phyloP scores from a whole-genome alignment of 1,140 invertebrate species.

The Bursaphelenchus mucronatus region DNA sequence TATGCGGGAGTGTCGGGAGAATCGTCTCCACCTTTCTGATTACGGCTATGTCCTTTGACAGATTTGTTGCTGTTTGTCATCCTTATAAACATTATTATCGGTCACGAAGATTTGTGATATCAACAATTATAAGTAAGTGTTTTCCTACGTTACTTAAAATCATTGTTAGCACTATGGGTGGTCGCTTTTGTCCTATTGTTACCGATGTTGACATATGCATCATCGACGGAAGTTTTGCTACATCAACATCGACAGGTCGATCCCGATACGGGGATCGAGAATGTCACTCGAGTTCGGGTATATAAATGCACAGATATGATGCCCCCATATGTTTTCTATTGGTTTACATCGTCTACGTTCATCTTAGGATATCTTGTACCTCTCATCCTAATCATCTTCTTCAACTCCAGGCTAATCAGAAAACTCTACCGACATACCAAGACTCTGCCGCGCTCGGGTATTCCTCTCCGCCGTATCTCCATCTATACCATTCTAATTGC shows the following conservation, averaged over 20 bases:
- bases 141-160: constrained; percentile 7
- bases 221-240: constrained; percentile 53
- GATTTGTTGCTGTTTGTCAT: constrained; percentile 64
- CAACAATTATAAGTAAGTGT: constrained; percentile 27
- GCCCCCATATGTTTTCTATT: constrained; percentile 54
- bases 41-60: constrained; percentile 64
- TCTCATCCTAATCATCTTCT: constrained; percentile 51
- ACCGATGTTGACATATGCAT: constrained; percentile 58
- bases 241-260: constrained; percentile 48
- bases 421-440: constrained; percentile 54
- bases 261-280: constrained; percentile 16
- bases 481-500: constrained; percentile 56
- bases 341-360: constrained; percentile 54
- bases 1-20: constrained; percentile 55
- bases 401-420: constrained; percentile 52
- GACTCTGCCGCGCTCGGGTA: constrained; percentile 41
- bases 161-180: constrained; percentile 42
- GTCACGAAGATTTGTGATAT: constrained; percentile 34
- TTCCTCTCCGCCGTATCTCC: constrained; percentile 52
- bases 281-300: constrained; percentile 56
- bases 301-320: constrained; percentile 59
- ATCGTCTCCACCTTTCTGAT: constrained; percentile 63
- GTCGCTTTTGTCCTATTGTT: constrained; percentile 56
- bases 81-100: constrained; percentile 58
- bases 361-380: constrained; percentile 51